Conservation (phyloP, 2,888 invertebrate genomes). For the Herminia tarsipennalis region DNA sequence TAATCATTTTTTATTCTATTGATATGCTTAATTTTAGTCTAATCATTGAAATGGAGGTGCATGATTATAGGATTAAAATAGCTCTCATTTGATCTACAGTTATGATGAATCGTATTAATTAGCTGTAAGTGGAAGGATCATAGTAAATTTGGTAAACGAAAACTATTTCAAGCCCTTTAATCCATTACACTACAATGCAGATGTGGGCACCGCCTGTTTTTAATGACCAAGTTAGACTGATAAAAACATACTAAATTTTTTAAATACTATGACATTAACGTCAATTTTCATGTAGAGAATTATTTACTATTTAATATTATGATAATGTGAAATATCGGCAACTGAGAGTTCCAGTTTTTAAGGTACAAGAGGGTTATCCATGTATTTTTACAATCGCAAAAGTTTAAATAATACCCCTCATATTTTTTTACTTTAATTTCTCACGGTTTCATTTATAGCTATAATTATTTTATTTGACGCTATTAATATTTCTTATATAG, state of each 20-base stretch:
- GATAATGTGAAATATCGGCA: slow-evolving; percentile 34
- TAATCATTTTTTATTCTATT: slow-evolving; percentile 82
- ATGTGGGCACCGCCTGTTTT: slow-evolving; percentile 69
- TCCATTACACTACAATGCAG: slow-evolving; percentile 54
- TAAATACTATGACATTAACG: slow-evolving; percentile 52
- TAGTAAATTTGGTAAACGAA: slow-evolving; percentile 52
- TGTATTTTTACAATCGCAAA: slow-evolving; percentile 38
- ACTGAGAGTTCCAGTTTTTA: slow-evolving; percentile 44
- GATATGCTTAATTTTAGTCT: slow-evolving; percentile 82
- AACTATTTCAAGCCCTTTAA: slow-evolving; percentile 64
- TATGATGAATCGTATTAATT: slow-evolving; percentile 69
- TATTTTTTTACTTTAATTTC: slow-evolving; percentile 25
- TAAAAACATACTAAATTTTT: slow-evolving; percentile 54
- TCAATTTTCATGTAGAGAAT: slow-evolving; percentile 62
- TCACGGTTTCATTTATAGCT: slow-evolving; percentile 30
- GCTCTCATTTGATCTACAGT: slow-evolving; percentile 74
- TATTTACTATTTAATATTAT: slow-evolving; percentile 49
- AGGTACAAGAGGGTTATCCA: slow-evolving; percentile 49
- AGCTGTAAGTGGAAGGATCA: slow-evolving; percentile 67
- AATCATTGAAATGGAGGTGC: slow-evolving; percentile 78
- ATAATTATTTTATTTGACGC: slow-evolving; percentile 27
- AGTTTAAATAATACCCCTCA: slow-evolving; percentile 23
- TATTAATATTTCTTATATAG: slow-evolving; percentile 16
- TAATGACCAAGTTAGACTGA: slow-evolving; percentile 73
- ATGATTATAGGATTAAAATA: slow-evolving; percentile 74